A percentile compares a stretch with the other conserved stretches of the same genome.
phyloP scores from a whole-genome alignment of 2,888 invertebrate genomes.

The Rhyacophila evoluta region DNA sequence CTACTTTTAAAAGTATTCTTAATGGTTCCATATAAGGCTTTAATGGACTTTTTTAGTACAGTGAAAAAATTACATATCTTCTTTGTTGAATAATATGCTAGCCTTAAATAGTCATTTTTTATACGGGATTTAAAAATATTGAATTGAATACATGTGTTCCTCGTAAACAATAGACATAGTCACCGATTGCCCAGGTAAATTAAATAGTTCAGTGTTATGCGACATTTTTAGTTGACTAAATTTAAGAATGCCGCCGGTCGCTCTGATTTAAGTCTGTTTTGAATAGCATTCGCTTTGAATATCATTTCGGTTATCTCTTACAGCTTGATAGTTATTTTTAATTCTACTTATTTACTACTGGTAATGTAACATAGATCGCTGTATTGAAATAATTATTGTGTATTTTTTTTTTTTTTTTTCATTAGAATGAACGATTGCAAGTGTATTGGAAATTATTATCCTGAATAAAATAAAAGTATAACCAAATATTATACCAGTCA shows the following conservation, averaged over 20 bases:
- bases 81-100: conserved; percentile 3
- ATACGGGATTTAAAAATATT: background rate
- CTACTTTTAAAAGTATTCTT: background rate
- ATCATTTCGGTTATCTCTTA: background rate
- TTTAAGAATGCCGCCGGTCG: no score
- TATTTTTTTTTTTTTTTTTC: background rate
- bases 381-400: background rate
- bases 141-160: no score
- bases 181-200: no score
- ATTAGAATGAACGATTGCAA: background rate
- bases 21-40: background rate
- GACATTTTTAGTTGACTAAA: no score
- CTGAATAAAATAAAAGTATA: conserved; percentile 24
- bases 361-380: background rate
- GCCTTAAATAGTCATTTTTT: background rate
- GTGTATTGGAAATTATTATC: background rate
- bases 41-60: background rate
- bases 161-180: no score
- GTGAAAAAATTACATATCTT: conserved; percentile 1
- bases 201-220: no score
- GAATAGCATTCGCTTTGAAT: background rate
- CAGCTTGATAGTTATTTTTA: background rate
- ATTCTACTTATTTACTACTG: conserved; percentile 6
- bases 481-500: conserved; percentile 13
- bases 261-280: background rate